Evolutionary conservation across 92 coral and sea anemone species (phyloP).

Genomic region (Porites divaricata): DNA sequence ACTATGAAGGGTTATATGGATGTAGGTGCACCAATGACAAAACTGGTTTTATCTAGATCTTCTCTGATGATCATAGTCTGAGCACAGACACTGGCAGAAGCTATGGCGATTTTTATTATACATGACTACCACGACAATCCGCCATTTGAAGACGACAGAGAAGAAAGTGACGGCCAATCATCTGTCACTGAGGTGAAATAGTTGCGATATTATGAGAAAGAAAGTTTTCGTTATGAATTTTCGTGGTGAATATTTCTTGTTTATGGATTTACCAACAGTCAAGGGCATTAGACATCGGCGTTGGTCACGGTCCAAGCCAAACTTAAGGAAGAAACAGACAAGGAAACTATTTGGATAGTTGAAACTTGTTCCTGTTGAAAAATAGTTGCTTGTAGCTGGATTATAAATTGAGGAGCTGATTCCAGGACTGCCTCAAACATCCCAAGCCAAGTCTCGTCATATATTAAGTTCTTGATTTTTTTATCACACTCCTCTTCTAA

Average conservation of each 20-base stretch:
- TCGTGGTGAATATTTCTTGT: no score
- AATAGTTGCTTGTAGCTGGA: constrained; percentile 50
- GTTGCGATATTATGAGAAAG: neutral
- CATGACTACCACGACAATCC: no score
- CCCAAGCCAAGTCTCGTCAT: neutral
- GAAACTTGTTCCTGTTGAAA: constrained; percentile 38
- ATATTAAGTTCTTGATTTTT: neutral
- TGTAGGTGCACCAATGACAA: no score
- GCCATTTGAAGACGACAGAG: neutral
- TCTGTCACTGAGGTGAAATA: constrained; percentile 12
- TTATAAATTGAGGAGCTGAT: constrained; percentile 58
- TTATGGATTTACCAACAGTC: neutral
- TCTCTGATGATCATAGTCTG: no score
- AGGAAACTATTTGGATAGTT: constrained; percentile 45
- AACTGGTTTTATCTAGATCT: no score
- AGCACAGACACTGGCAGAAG: no score
- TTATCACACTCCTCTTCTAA: neutral
- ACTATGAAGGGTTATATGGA: no score
- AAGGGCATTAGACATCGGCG: neutral
- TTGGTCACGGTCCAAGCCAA: constrained; percentile 32
- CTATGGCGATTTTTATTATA: no score
- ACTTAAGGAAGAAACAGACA: constrained; percentile 32
- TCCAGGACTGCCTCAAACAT: constrained; percentile 40
- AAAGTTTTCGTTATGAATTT: neutral
- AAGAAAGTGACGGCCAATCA: constrained; percentile 15